Base-by-base conservation (phyloP, 2,888 invertebrate species). In the Galeruca laticollis region DNA sequence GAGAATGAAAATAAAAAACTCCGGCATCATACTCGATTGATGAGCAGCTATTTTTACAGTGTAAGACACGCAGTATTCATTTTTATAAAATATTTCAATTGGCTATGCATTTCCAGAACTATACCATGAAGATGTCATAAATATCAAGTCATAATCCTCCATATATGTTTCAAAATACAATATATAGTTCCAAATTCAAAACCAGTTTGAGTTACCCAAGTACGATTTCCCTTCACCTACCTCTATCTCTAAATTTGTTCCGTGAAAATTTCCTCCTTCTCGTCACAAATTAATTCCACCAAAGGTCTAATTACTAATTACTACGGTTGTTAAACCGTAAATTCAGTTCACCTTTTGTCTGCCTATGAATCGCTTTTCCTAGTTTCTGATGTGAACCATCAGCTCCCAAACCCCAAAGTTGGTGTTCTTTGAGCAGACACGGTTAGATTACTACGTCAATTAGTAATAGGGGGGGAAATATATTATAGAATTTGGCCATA, bases 261-360 rank as follows among this genome's bases (percentile, higher is more conserved):
- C 52, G 8, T 21, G 21, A 54, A 54, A 54, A 54, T 21, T 26
- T 31, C 21, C 26, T 54, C 21, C 26, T 54, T 21, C 10, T 54
- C 21, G 26, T 26, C 21, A 26, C 11, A 49, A 61, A 62, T 60
- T 57, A 68, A 68, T 68, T 56, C 43, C 33, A 40, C 56, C 49
- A 43, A 26, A 20, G 61, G 20, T 49, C 49, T 51, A 35, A 60
- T 47, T 51, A 59, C 59, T 59, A 59, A 66, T 66, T 51, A 66
- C 65, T 51, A 59, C 59, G 57, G 65, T 35, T 59, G 65, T 57
- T 65, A 57, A 65, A 66, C 37, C 59, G 5, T 26, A 56, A 66
- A 66, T 66, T 66, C 51, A 59, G 37, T 66, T 66, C 51, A 66
- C 65, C 65, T 66, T 59, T 66, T 66, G 65, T 66, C 65, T 66